Evolutionary conservation across 1,140 invertebrate species (phyloP).

Genomic region (Drosophila lini): DNA sequence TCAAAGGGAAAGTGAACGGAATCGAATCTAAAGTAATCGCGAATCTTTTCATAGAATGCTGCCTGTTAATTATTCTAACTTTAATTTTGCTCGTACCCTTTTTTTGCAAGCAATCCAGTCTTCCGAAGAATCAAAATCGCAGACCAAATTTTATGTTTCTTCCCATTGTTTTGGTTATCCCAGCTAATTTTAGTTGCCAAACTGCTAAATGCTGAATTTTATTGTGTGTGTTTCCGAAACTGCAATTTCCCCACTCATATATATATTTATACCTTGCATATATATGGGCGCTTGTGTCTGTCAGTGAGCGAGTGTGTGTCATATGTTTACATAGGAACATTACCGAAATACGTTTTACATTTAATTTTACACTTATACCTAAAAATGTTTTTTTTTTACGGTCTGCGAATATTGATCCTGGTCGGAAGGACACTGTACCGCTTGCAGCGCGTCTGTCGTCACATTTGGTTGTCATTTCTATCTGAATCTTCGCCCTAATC

Average conservation of each 20-base stretch:
- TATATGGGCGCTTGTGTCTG: constrained; percentile 38
- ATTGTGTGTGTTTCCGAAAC: constrained; percentile 58
- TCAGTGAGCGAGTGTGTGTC: constrained; percentile 47
- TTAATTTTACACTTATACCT: constrained; percentile 83
- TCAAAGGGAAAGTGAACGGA: constrained; percentile 36
- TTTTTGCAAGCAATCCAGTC: constrained; percentile 36
- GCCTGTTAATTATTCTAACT: constrained; percentile 80
- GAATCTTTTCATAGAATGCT: constrained; percentile 65
- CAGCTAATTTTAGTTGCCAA: constrained; percentile 51
- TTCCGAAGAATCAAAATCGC: constrained; percentile 19
- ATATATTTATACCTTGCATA: constrained; percentile 36
- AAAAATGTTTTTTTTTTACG: constrained; percentile 57
- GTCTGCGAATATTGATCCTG: constrained; percentile 24
- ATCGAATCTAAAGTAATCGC: constrained; percentile 45
- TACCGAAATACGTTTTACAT: constrained; percentile 81
- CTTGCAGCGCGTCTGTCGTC: constrained; percentile 65
- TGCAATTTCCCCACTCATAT: constrained; percentile 53
- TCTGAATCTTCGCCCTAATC: constrained; percentile 39
- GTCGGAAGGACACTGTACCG: constrained; percentile 34
- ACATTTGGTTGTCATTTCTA: constrained; percentile 35
- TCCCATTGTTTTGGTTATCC: constrained; percentile 22
- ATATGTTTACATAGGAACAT: constrained; percentile 82
- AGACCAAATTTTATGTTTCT: constrained; percentile 34
- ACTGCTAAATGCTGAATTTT: constrained; percentile 73
- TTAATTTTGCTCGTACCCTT: constrained; percentile 33